Conservation (phyloP, 1,140 invertebrate genomes). For the Grapholita molesta region DNA sequence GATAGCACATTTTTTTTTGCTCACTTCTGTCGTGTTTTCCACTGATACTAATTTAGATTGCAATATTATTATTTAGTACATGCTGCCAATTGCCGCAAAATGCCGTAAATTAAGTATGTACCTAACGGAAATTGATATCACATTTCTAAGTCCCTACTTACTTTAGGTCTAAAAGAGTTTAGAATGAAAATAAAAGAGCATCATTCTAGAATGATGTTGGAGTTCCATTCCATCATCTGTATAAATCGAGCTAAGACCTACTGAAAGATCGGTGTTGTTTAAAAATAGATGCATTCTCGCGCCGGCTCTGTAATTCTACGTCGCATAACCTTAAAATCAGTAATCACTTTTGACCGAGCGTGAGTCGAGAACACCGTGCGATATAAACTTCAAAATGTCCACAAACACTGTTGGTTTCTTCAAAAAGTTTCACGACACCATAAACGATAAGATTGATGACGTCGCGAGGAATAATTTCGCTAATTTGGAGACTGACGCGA, state of each 20-base stretch:
- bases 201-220: not conserved
- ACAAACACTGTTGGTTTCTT: conserved; percentile 61
- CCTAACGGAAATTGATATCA: too few species aligned
- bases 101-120: not conserved
- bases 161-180: too few species aligned
- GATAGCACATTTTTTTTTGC: not conserved
- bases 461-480: conserved; percentile 67
- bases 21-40: not conserved
- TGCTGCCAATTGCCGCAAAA: not conserved
- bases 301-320: conserved; percentile 50
- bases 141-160: too few species aligned
- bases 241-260: conserved; percentile 4
- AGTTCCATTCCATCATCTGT: conserved; percentile 6
- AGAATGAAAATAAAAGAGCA: not conserved
- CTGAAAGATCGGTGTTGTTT: conserved; percentile 53
- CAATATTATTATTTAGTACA: not conserved
- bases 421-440: conserved; percentile 62
- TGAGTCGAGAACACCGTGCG: not conserved
- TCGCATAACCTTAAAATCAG: conserved; percentile 45
- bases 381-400: conserved; percentile 44
- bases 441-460: conserved; percentile 59
- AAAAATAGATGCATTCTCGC: conserved; percentile 65
- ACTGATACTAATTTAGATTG: not conserved
- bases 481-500: conserved; percentile 66
- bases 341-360: not conserved